phyloP scores from a whole-genome alignment of 2,888 invertebrate species.

The Drosophila ustulata region DNA sequence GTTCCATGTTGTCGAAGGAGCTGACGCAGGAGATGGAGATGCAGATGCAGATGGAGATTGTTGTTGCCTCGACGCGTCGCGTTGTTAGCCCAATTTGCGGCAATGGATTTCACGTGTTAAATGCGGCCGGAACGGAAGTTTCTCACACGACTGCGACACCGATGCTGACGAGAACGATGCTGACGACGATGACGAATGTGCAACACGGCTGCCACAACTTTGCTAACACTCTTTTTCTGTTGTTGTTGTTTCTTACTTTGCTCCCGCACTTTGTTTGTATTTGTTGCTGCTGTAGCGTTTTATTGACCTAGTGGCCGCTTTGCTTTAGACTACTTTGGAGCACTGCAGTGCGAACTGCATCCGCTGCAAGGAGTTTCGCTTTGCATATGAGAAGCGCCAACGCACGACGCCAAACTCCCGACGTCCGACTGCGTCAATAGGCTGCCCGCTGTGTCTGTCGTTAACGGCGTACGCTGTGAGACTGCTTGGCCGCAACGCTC shows the following conservation, averaged over 20 bases:
- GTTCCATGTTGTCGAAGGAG: slow-evolving; percentile 36
- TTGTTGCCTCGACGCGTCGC: slow-evolving; percentile 12
- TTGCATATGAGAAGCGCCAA: slow-evolving; percentile 32
- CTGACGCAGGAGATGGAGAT: not conserved
- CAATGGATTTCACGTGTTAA: slow-evolving; percentile 43
- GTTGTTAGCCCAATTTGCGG: slow-evolving; percentile 47
- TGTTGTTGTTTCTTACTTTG: not conserved
- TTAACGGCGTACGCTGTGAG: slow-evolving; percentile 74
- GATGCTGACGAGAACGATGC: slow-evolving; percentile 15
- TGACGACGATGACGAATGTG: slow-evolving; percentile 1
- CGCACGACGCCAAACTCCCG: slow-evolving; percentile 59
- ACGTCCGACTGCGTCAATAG: slow-evolving; percentile 45
- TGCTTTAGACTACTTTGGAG: not conserved
- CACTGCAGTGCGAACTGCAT: no score
- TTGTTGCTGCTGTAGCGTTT: not conserved
- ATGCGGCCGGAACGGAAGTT: slow-evolving; percentile 28
- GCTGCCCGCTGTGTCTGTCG: slow-evolving; percentile 70
- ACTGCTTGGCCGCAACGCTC: slow-evolving; percentile 77
- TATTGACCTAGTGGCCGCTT: slow-evolving; percentile 11
- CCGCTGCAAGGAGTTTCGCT: slow-evolving; percentile 7
- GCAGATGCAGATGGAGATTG: not conserved
- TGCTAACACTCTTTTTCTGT: not conserved
- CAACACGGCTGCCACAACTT: slow-evolving; percentile 33
- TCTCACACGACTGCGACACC: slow-evolving; percentile 26
- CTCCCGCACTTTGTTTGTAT: slow-evolving; percentile 2